phyloP scores from a whole-genome alignment of 1,140 invertebrate species.

The Habropoda laboriosa region DNA sequence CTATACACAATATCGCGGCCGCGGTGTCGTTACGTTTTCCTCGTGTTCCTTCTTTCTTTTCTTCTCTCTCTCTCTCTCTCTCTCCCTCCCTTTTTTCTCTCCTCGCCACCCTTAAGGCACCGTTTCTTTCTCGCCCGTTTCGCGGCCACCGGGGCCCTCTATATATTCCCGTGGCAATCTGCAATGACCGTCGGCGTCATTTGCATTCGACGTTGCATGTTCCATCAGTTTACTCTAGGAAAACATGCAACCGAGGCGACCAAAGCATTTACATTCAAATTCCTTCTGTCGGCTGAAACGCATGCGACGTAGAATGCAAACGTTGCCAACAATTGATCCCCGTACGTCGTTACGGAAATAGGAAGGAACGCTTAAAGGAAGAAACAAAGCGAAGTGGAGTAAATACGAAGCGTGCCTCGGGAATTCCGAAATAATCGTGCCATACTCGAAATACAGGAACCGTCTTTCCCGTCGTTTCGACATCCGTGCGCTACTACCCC shows the following conservation, averaged over 20 bases:
- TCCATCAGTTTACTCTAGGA: slow-evolving; percentile 69
- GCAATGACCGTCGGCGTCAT: slow-evolving; percentile 66
- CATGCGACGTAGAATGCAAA: slow-evolving; percentile 57
- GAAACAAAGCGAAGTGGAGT: slow-evolving; percentile 53
- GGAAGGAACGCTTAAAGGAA: slow-evolving; percentile 47
- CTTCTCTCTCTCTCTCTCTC: neutral
- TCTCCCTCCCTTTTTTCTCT: neutral
- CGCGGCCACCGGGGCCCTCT: slow-evolving; percentile 11
- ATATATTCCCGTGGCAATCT: slow-evolving; percentile 66
- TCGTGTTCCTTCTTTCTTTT: neutral
- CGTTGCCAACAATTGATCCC: slow-evolving; percentile 60
- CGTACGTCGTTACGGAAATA: slow-evolving; percentile 60
- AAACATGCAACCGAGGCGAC: slow-evolving; percentile 67
- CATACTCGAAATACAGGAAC: slow-evolving; percentile 37
- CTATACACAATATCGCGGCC: slow-evolving; percentile 10
- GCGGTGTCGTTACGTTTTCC: slow-evolving; percentile 35
- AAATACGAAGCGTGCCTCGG: slow-evolving; percentile 42
- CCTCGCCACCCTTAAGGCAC: no score
- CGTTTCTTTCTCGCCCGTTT: slow-evolving; percentile 13
- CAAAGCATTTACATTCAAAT: slow-evolving; percentile 69
- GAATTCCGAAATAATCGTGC: slow-evolving; percentile 61
- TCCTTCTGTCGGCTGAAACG: slow-evolving; percentile 55
- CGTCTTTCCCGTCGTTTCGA: slow-evolving; percentile 11
- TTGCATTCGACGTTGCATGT: slow-evolving; percentile 70
- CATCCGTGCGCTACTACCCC: neutral